phyloP scores from a whole-genome alignment of 37 sponge, comb jelly and placozoan genomes.

The Agelas oroides region DNA sequence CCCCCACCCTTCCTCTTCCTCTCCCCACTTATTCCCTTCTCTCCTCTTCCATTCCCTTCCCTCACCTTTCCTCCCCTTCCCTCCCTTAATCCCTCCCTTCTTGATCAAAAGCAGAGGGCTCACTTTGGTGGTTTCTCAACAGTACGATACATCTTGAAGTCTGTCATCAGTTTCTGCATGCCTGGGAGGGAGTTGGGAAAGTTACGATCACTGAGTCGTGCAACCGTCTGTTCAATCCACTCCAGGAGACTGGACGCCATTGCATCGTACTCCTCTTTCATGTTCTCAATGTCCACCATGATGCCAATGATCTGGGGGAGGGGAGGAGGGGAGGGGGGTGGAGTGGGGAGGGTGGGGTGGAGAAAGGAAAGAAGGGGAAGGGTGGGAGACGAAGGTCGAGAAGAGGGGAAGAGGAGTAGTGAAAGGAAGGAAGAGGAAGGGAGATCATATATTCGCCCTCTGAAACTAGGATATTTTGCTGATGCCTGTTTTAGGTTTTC shows the following conservation, averaged over 20 bases:
- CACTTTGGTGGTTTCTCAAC: conserved; percentile 95
- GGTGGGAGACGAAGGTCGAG: no score
- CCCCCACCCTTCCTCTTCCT: no score
- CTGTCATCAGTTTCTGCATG: conserved; percentile 86
- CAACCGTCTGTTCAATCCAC: conserved; percentile 92
- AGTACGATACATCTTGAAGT: conserved; percentile 88
- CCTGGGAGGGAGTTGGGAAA: conserved; percentile 89
- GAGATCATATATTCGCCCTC: no score
- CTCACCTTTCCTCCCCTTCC: no score
- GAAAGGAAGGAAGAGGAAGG: no score
- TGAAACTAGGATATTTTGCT: no score
- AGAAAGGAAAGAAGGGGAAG: neutral
- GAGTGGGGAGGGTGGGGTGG: neutral
- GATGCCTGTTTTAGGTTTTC: no score
- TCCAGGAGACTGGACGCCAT: conserved; percentile 74
- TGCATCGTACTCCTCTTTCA: conserved; percentile 85
- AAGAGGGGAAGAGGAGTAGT: neutral
- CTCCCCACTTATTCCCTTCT: no score
- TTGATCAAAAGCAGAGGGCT: neutral
- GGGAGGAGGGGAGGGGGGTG: no score
- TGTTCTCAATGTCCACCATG: conserved; percentile 88
- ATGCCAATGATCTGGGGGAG: conserved; percentile 74
- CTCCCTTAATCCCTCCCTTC: no score
- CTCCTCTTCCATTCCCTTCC: no score
- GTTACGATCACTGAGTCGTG: conserved; percentile 65